Base-by-base conservation (phyloP, 1,140 invertebrate species). In the Drosophila ananassae region DNA sequence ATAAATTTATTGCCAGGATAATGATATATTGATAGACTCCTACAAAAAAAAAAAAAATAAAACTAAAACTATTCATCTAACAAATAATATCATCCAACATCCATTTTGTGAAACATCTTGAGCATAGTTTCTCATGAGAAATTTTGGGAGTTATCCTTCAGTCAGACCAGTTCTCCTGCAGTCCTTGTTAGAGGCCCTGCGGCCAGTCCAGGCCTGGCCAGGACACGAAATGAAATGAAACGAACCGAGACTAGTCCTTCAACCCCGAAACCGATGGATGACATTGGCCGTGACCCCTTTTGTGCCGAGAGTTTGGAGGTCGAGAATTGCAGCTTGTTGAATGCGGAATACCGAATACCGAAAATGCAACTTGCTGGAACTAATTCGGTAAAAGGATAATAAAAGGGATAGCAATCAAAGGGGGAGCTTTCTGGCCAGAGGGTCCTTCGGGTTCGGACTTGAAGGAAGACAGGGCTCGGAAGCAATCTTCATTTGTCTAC, bases 241-340 rank as follows among this genome's bases (percentile, higher is more conserved):
- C 24, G 48, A 54, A 61, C 50, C 39, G 51, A 53, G 37, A 28
- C 17, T 17, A 44, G 50, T 41, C 59, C 37, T 24, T 62, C 37
- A 54, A 12, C 59, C 51, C 59, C 37, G 17, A 54, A 61, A 51
- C 44, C 28, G 55, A 37, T 21, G 30, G 24, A 63, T 79, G 77
- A 77, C 78, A 73, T 82, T 82, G 79, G 63, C 79, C 77, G 39
- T 77, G 77, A 67, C 60, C 46, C 34, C 58, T 37, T 61, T 37
- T 12, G 10, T 17, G 17, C 17, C 17, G 1, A 17, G 17, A 17
- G 10, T 37, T 37, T 37, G 10, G 73, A 77, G 79, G 78, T 82
- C 79, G 77, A 64, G 32, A 32, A 34, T 54, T 78, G 78, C 69
- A 71, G 71, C 78, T 81, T 81, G 79, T 83, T 83, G 79, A 66